Conservation (phyloP, 37 sponge, comb jelly and placozoan species). For the Cliona cf. orientalis region DNA sequence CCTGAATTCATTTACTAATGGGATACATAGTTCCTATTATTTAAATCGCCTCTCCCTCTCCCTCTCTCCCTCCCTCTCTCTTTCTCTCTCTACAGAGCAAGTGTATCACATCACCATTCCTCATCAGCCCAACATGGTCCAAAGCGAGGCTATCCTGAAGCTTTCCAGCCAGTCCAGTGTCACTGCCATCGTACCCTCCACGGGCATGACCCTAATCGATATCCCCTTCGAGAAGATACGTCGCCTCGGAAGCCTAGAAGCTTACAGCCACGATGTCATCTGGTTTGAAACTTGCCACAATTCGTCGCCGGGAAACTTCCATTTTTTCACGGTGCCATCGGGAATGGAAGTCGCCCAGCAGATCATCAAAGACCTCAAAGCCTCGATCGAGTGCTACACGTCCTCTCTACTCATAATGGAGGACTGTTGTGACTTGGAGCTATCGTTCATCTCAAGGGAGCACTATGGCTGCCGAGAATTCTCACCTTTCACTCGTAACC, state of each 20-base stretch:
- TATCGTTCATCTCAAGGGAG: conserved; percentile 50
- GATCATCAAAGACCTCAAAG: conserved; percentile 46
- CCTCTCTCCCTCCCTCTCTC: neutral
- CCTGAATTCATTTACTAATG: too few species aligned
- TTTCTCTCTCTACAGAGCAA: conserved; percentile 50
- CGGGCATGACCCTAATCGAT: conserved; percentile 27
- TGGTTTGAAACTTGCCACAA: conserved; percentile 79
- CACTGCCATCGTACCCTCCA: conserved; percentile 42
- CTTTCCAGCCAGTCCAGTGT: conserved; percentile 22
- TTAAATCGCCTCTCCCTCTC: neutral
- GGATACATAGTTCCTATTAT: too few species aligned
- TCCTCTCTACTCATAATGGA: conserved; percentile 49
- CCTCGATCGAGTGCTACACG: conserved; percentile 29
- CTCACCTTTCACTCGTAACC: conserved; percentile 8
- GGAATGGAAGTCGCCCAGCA: conserved; percentile 32
- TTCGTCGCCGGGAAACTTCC: conserved; percentile 24
- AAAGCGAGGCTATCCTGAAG: conserved; percentile 69
- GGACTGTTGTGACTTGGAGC: conserved; percentile 31
- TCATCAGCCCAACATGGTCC: conserved; percentile 40
- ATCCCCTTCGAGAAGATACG: conserved; percentile 52
- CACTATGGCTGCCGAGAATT: conserved; percentile 69
- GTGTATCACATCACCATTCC: conserved; percentile 78
- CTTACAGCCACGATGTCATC: conserved; percentile 29
- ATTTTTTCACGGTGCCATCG: conserved; percentile 47
- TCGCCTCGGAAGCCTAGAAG: conserved; percentile 38